These are phyloP conservation scores for Pyrocoelia pectoralis DNA, from an alignment of 2,888 invertebrate genomes.

Conservation along the genomic window DNA sequence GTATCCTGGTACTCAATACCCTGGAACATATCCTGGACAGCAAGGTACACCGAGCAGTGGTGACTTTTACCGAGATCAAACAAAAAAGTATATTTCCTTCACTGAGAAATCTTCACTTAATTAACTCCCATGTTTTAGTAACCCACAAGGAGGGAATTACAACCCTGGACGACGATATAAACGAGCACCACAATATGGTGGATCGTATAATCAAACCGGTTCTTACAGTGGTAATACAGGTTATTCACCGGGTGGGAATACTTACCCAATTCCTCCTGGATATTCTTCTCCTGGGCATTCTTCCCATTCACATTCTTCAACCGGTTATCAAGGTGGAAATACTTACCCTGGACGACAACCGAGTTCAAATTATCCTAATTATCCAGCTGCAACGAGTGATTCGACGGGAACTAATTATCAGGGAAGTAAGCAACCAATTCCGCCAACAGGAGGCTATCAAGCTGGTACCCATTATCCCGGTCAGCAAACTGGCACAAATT, in stretches of 20 bases:
- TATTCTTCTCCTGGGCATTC: background rate
- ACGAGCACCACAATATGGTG: background rate
- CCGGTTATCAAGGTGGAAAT: background rate
- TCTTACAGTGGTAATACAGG: background rate
- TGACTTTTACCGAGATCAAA: constrained; percentile 5
- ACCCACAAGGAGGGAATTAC: background rate
- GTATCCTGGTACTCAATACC: background rate
- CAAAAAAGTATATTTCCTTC: background rate
- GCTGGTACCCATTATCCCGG: background rate
- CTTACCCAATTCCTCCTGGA: constrained; percentile 6
- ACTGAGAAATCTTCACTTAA: too few species aligned
- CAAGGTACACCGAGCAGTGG: background rate
- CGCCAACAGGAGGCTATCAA: background rate
- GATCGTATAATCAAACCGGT: background rate
- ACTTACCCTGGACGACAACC: background rate
- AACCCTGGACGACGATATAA: background rate
- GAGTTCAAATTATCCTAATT: background rate
- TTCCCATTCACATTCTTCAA: background rate
- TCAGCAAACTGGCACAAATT: background rate
- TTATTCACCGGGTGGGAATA: background rate
- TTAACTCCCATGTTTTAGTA: background rate
- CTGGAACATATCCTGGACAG: background rate
- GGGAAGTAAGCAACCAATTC: too few species aligned
- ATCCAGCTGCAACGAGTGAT: background rate
- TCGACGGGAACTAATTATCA: too few species aligned